These are phyloP conservation scores for Gambusia holbrooki DNA, from an alignment of 2,113 vertebrate species.

Conservation along the genomic window DNA sequence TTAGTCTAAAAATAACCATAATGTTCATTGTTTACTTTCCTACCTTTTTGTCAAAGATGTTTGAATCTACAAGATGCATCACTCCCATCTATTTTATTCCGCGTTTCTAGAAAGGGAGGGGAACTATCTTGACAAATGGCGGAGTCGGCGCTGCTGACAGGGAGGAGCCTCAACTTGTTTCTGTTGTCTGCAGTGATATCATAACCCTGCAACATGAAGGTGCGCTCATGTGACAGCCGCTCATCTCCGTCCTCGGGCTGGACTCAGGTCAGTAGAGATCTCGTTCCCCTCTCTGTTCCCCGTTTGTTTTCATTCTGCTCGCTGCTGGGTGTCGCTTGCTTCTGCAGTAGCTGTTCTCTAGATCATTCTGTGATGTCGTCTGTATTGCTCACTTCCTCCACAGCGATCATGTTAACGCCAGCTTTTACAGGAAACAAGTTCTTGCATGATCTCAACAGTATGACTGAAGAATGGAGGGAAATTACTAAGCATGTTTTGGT, in stretches of 20 bases:
- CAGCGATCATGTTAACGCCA: background rate
- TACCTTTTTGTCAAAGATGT: background rate
- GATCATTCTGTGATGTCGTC: slow-evolving; percentile 44
- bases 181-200: slow-evolving; percentile 69
- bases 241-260: slow-evolving; percentile 33
- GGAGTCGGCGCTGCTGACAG: slow-evolving; percentile 13
- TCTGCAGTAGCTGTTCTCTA: slow-evolving; percentile 21
- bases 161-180: slow-evolving; percentile 61
- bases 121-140: slow-evolving; percentile 33
- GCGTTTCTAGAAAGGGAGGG: background rate
- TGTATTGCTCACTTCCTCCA: slow-evolving; percentile 33
- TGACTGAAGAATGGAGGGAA: background rate
- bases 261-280: slow-evolving; percentile 62
- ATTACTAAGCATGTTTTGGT: background rate
- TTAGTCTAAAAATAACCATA: too few relatives aligned
- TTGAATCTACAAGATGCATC: slow-evolving; percentile 4
- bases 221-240: slow-evolving; percentile 35
- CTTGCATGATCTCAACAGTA: background rate
- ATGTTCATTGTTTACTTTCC: too few relatives aligned
- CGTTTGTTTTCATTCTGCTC: background rate
- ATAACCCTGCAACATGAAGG: slow-evolving; percentile 72
- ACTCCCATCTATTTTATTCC: slow-evolving; percentile 19
- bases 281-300: background rate
- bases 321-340: slow-evolving; percentile 21
- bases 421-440: slow-evolving; percentile 27